Evolutionary conservation across 2,113 vertebrate species (phyloP), one percentile per base, ranked within the genome.

Genomic region (Ailuropoda melanoleuca): DNA sequence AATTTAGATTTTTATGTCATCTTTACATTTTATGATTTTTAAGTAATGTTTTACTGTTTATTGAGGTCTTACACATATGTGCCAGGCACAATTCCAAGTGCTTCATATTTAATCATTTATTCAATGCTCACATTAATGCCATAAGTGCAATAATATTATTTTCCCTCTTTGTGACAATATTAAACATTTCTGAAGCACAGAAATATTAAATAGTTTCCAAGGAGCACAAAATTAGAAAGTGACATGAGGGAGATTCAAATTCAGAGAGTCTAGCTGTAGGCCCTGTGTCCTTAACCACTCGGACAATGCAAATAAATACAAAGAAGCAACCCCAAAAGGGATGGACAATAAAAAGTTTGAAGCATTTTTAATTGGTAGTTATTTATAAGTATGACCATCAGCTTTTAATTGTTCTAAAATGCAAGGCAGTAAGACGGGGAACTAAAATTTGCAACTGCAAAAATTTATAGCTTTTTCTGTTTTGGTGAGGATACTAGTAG

Each of bases 31-130:
- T 68, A 88, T 48, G 21, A 85, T 90, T 91, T 68, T 85, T 26
- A 81, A 94, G 64, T 68, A 66, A 86, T 84, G 3, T 80, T 91
- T 94, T 72, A 89, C n/a, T 31, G 66, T 95, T 88, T 86, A 82
- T 85, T 90, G 68, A 75, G 43, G 14, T 46, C 4, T 8, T 72
- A 24, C 3, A 31, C 46, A 23, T 29, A 48, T 43, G 80, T 86
- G 43, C 26, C 34, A 56, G 34, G n/a, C 29, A 68, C n/a, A 87
- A 85, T 84, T 90, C n/a, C 6, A 88, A 81, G 14, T 56, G 11
- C 23, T 94, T 90, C 74, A 23, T 75, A 80, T 62, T 68, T 68
- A 90, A 82, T 72, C 48, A 84, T 29, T 87, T 87, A 89, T 66
- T 93, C 43, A 46, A 4, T 77, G 46, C 0, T 58, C 64, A 77